These are phyloP conservation scores for Brotogeris chrysoptera DNA, from an alignment of 2,797 vertebrate species.

Conservation along the genomic window DNA sequence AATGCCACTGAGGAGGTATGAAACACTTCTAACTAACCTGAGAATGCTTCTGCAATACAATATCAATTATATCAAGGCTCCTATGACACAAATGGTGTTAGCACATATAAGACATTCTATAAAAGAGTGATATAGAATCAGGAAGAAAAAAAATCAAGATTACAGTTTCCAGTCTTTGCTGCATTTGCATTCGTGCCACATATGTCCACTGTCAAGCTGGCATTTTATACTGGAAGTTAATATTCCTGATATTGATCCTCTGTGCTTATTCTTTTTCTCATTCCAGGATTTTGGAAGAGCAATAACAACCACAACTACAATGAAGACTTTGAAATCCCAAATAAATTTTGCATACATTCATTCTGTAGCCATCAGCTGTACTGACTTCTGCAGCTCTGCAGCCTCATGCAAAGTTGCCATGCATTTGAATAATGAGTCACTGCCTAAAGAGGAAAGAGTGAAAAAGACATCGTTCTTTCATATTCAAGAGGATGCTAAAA, in stretches of 20 bases:
- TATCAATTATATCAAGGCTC: neutral
- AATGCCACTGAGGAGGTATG: neutral
- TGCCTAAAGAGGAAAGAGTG: neutral
- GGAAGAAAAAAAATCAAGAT: neutral
- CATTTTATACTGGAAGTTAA: constrained; percentile 46
- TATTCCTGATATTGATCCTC: constrained; percentile 30
- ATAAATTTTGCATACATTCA: neutral
- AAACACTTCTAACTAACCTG: neutral
- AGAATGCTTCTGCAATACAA: neutral
- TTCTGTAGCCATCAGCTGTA: neutral
- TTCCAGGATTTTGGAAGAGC: neutral
- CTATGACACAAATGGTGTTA: neutral
- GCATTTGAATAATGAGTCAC: neutral
- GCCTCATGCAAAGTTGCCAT: neutral
- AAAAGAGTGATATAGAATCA: neutral
- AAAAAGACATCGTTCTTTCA: neutral
- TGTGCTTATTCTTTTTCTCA: constrained; percentile 13
- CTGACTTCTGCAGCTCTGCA: neutral
- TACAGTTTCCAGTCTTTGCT: neutral
- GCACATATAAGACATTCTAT: neutral
- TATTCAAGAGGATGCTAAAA: neutral
- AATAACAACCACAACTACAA: neutral
- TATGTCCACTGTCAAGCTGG: constrained; percentile 16
- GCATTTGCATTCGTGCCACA: constrained; percentile 24
- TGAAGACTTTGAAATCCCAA: neutral